A percentile compares a stretch with the other conserved stretches of the same genome.
Evolutionary conservation across 2,113 vertebrate species (phyloP).

Genomic region (Trematomus loennbergii): DNA sequence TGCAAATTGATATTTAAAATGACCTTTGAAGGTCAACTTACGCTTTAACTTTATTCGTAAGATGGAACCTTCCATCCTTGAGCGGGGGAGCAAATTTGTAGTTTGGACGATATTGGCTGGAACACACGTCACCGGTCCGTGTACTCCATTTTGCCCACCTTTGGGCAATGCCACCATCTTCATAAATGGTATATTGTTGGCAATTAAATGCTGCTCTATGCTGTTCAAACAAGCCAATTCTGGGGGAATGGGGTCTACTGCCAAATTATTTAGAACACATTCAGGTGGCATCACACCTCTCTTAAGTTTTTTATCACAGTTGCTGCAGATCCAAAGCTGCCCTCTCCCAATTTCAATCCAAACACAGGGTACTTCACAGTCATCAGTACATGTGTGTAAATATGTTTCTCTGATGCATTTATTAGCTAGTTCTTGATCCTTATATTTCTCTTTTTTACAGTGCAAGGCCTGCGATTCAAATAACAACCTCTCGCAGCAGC

Average conservation of each 20-base stretch:
- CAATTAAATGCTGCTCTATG: constrained; percentile 40
- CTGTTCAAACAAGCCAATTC: neutral
- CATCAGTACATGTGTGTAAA: neutral
- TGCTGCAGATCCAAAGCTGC: neutral
- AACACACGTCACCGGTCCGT: constrained; percentile 18
- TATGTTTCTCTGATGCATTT: neutral
- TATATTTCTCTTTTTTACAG: neutral
- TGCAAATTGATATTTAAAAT: constrained; percentile 32
- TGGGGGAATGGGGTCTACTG: neutral
- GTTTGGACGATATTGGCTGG: neutral
- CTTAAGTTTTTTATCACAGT: neutral
- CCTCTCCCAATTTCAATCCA: neutral
- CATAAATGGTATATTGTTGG: constrained; percentile 39
- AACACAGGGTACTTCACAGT: neutral
- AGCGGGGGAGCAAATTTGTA: neutral
- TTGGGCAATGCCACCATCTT: constrained; percentile 17
- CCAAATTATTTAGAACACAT: neutral
- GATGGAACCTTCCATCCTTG: constrained; percentile 9
- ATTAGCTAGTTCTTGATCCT: fast-evolving
- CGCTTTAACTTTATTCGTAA: constrained; percentile 28
- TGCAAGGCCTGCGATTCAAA: neutral
- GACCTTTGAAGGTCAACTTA: neutral
- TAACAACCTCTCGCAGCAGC: neutral
- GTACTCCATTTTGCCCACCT: constrained; percentile 33
- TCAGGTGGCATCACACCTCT: neutral